Base-by-base conservation (phyloP, 2,113 vertebrate species). In the Nothoprocta pentlandii region DNA sequence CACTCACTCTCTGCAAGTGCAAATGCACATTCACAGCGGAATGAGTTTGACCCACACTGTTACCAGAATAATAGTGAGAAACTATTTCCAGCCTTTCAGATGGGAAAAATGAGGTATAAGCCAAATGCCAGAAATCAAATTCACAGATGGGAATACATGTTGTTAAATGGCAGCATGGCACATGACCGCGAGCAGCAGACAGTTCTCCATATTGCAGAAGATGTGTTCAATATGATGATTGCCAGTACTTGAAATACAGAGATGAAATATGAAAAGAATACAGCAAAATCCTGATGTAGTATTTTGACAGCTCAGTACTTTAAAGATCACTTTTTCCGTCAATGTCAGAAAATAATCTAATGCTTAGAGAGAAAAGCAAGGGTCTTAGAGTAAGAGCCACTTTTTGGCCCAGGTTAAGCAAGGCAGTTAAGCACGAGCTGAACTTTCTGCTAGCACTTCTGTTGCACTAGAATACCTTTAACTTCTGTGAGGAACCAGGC, bases 21-120 rank as follows among this genome's bases (percentile, higher is more conserved):
- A 96, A 96, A 95, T 89, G 90, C 64, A 88, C 86, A 85, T 94
- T 94, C 95, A 95, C 89, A 90, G 84, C 12, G 42, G 79, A 96
- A 95, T 81, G 84, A 89, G 41, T 94, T 96, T 97, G 93, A 96
- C 94, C 95, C 85, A 68, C 69, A 42, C 67, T 82, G 86, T 85
- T 91, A 94, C 80, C 90, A 87, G 89, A 89, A 73, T 88, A 94
- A 94, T 75, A 91, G 90, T 10, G 14, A 93, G 89, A 89, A 92
- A 83, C 71, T 80, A 34, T n/a, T 92, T 84, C 86, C 90, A 94
- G 93, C 34, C 66, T 96, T 89, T 16, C 46, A 85, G 68, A 84
- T 56, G 56, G 56, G 69, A 91, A 87, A 88, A 88, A 87, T 84
- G 59, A 81, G 92, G 83, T 70, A 61, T 44, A 71, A 95, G 90